These are phyloP conservation scores for Grallaria varia DNA, from an alignment of 2,113 vertebrate species.

Conservation along the genomic window DNA sequence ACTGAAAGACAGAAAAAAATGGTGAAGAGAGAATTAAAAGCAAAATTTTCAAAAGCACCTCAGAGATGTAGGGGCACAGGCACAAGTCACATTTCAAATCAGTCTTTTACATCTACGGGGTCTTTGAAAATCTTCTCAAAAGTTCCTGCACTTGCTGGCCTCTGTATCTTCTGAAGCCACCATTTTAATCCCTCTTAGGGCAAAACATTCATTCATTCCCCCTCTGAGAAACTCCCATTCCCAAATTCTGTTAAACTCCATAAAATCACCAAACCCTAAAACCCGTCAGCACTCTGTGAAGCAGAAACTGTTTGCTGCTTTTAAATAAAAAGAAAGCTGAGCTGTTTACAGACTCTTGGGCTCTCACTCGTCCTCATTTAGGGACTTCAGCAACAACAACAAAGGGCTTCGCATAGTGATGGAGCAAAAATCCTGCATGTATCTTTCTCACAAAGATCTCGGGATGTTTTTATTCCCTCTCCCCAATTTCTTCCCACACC, in stretches of 20 bases:
- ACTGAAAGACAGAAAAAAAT: not conserved
- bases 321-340: not conserved
- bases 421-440: slow-evolving; percentile 5
- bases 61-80: not conserved
- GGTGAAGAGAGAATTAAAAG: slow-evolving; percentile 17
- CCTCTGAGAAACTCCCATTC: not conserved
- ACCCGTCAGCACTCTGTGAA: not conserved
- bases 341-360: not conserved
- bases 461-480: not conserved
- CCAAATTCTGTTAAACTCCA: not conserved
- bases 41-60: slow-evolving; percentile 34
- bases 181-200: slow-evolving; percentile 26
- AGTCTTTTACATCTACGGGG: slow-evolving; percentile 10
- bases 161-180: slow-evolving; percentile 15
- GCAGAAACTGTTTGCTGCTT: not conserved
- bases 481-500: not conserved
- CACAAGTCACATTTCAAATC: slow-evolving; percentile 57
- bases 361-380: not conserved
- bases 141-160: slow-evolving; percentile 16
- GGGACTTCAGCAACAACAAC: not conserved
- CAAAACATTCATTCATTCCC: not conserved
- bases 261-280: slow-evolving; percentile 33
- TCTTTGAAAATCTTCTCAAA: slow-evolving; percentile 33
- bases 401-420: not conserved
- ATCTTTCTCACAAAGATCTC: slow-evolving; percentile 5